Base-by-base conservation (phyloP, 2,888 invertebrate genomes). In the Temnothorax ravouxi region DNA sequence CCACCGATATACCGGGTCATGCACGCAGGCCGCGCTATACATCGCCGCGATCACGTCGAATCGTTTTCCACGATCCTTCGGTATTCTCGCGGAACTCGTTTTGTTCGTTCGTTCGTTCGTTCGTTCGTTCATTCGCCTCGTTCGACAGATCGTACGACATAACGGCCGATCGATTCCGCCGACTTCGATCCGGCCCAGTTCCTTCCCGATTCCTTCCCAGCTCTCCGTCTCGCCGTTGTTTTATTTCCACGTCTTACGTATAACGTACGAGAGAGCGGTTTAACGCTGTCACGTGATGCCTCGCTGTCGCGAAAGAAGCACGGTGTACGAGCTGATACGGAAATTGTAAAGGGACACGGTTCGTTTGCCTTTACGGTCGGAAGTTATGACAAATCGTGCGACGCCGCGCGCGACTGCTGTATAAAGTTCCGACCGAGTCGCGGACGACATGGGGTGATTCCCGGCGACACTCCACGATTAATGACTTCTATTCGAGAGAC, bases 321-420 rank as follows among this genome's bases (percentile, higher is more conserved):
- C 84, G 67, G 67, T 34, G 83, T 56, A 69, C 69, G 67, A 84
- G 74, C 85, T 85, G 85, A 85, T 84, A 79, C 79, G 77, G 84
- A 85, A 85, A 85, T 85, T 84, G 85, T 62, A 61, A 79, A 84
- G 79, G 84, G 74, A 84, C 76, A 83, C 54, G 82, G 82, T 83
- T 83, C 82, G 77, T 83, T 83, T 83, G 82, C 66, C 59, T 84
- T 80, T 80, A 84, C 79, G 69, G 84, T 72, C 82, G 82, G 82
- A 83, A 86, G 84, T 86, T 86, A 86, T 86, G 86, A 86, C 86
- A 79, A 86, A 86, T 83, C 79, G 85, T 83, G 81, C 61, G 47
- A 69, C 66, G 76, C 61, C 75, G 76, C 64, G 71, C 74, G 71
- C 79, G 71, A 76, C 79, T 47, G 69, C 59, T 59, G 59, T 50